Evolutionary conservation across 64 coral and sea anemone genomes (phyloP).

Genomic region (Stichodactyla mertensii): DNA sequence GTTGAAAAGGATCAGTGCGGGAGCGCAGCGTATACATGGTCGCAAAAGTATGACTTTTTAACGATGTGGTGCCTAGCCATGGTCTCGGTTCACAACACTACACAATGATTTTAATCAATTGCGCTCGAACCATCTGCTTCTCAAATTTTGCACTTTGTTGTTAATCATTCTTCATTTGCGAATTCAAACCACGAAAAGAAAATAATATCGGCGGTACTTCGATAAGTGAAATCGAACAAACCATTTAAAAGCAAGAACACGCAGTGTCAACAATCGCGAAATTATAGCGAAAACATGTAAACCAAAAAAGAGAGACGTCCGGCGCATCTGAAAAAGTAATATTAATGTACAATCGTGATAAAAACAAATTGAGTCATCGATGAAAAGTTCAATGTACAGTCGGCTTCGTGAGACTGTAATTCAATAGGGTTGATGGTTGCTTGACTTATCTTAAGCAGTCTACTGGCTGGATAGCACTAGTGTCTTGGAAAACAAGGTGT

Average conservation of each 20-base stretch:
- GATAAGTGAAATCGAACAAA: slow-evolving; percentile 17
- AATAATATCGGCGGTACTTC: slow-evolving; percentile 1
- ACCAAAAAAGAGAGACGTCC: neutral
- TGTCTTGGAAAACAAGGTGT: slow-evolving; percentile 60
- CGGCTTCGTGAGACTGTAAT: slow-evolving; percentile 61
- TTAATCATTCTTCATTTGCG: slow-evolving; percentile 11
- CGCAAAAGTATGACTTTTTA: slow-evolving; percentile 3
- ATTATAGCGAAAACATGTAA: slow-evolving; percentile 9
- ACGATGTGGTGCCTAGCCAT: slow-evolving; percentile 2
- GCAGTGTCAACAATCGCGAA: neutral
- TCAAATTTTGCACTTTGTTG: slow-evolving; percentile 19
- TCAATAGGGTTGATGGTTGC: slow-evolving; percentile 37
- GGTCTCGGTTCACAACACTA: slow-evolving; percentile 7
- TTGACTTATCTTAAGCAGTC: slow-evolving; percentile 29
- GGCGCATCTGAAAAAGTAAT: neutral
- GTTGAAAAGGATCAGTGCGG: neutral
- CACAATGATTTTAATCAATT: slow-evolving; percentile 25
- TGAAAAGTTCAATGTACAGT: slow-evolving; percentile 49
- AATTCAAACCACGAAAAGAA: slow-evolving; percentile 14
- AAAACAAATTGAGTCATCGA: slow-evolving; percentile 7
- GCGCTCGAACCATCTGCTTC: slow-evolving; percentile 10
- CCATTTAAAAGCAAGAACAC: slow-evolving; percentile 9
- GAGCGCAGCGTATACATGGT: neutral
- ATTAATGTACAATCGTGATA: neutral
- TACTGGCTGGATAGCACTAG: slow-evolving; percentile 14